These are phyloP conservation scores for Colletes latitarsis DNA, from an alignment of 1,140 invertebrate species.

Conservation along the genomic window DNA sequence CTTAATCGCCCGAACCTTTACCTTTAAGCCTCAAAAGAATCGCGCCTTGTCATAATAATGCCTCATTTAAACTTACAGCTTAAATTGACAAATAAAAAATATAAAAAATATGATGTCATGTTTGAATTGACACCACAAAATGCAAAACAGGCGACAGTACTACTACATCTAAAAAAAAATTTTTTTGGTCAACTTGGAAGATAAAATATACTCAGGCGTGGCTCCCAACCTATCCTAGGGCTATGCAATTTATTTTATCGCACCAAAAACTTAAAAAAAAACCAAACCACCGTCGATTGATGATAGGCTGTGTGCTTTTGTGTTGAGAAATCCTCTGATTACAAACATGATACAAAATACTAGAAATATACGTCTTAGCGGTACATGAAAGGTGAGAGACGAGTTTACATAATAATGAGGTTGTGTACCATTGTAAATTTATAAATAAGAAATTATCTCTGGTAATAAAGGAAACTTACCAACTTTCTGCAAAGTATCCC, in stretches of 20 bases:
- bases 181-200: conserved; percentile 80
- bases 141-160: conserved; percentile 73
- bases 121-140: conserved; percentile 78
- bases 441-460: conserved; percentile 65
- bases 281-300: conserved; percentile 69
- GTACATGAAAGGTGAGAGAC: conserved; percentile 80
- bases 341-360: conserved; percentile 74
- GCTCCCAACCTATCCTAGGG: conserved; percentile 76
- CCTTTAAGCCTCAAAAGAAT: conserved; percentile 72
- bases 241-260: conserved; percentile 80
- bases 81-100: conserved; percentile 78
- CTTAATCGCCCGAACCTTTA: conserved; percentile 70
- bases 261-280: conserved; percentile 75
- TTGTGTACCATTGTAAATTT: conserved; percentile 73
- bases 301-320: conserved; percentile 79
- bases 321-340: conserved; percentile 76
- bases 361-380: conserved; percentile 77
- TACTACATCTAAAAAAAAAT: conserved; percentile 74
- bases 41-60: conserved; percentile 76
- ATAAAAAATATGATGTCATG: conserved; percentile 76
- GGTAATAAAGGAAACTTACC: conserved; percentile 66
- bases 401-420: conserved; percentile 79
- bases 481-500: conserved; percentile 72
- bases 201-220: conserved; percentile 74
- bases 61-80: conserved; percentile 82